Evolutionary conservation across 1,140 invertebrate genomes (phyloP), one percentile per base, ranked within the genome.

Genomic region (Leptinotarsa lineolata): DNA sequence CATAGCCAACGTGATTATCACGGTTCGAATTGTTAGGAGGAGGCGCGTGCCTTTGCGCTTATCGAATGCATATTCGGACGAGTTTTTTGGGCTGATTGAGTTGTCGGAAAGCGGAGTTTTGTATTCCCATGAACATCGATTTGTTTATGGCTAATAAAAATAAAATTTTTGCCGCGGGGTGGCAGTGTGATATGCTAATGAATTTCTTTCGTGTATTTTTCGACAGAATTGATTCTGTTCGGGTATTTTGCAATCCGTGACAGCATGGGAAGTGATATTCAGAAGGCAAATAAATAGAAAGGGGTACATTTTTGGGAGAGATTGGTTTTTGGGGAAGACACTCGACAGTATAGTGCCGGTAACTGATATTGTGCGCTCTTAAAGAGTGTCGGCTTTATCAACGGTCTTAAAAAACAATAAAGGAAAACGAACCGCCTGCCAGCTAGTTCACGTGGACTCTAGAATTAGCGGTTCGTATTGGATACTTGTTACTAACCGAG

Each of bases 91-190:
- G 39, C 39, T 18, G 65, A 67, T 67, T 67, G 65, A 67, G 65
- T 39, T 16, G n/a, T 67, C 39, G 24, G 15, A 4, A 16, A n/a
- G 21, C 16, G 15, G 20, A 6, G 61, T 63, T 21, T 63, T n/a
- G 20, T 16, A 18, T 67, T 67, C 65, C 65, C 65, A 67, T 67
- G 65, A 20, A 67, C 22, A 67, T 46, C 24, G n/a, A 67, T 67
- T 67, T 44, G 61, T 63, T 63, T 21, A 63, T 13, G 61, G 61
- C 20, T 63, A 15, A 30, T 63, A 63, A 63, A 21, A 63, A 45
- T 68, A 39, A 68, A 68, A 81, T 73, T 68, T 15, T n/a, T 65
- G 16, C 8, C 30, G 30, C 30, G 8, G 30, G 30, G 11, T 39
- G 8, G 45, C 45, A 70, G 20, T 58, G 11, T 75, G 45, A 71